phyloP scores from a whole-genome alignment of 2,888 invertebrate genomes.

The Monochamus alternatus region DNA sequence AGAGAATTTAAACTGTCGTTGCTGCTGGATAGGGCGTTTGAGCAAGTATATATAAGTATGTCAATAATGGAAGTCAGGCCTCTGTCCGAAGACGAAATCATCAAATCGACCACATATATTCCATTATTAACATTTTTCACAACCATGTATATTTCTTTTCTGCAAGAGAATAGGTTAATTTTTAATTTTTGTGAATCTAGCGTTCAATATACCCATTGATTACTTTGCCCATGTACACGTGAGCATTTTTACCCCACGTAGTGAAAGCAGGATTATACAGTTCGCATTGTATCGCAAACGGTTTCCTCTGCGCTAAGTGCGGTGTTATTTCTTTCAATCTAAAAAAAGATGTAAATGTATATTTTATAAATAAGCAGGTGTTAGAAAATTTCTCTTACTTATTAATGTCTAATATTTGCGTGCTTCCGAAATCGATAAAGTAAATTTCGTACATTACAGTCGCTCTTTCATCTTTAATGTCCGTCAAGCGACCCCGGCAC shows the following conservation, averaged over 20 bases:
- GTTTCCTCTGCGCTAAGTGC: conserved; percentile 69
- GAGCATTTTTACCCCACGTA: conserved; percentile 74
- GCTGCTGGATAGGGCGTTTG: conserved; percentile 42
- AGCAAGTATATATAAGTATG: conserved; percentile 64
- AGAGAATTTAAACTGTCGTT: conserved; percentile 42
- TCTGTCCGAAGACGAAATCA: conserved; percentile 60
- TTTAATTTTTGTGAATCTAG: background rate
- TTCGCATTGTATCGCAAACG: conserved; percentile 76
- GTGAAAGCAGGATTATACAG: conserved; percentile 74
- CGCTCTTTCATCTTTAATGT: conserved; percentile 55
- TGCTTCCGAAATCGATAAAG: conserved; percentile 79
- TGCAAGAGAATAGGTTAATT: conserved; percentile 44
- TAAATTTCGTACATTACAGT: conserved; percentile 73
- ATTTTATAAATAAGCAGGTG: background rate
- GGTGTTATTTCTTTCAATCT: conserved; percentile 73
- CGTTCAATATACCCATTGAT: conserved; percentile 74
- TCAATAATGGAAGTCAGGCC: conserved; percentile 69
- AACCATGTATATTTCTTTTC: conserved; percentile 62
- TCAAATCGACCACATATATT: conserved; percentile 70
- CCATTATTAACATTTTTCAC: conserved; percentile 57
- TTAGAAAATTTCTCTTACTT: conserved; percentile 69
- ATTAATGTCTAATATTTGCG: conserved; percentile 70
- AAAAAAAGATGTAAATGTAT: conserved; percentile 47
- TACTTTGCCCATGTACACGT: conserved; percentile 75
- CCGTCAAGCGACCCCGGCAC: conserved; percentile 78